Evolutionary conservation across 2,888 invertebrate genomes (phyloP), one percentile per base, ranked within the genome.

Genomic region (Heliconius ismenius): DNA sequence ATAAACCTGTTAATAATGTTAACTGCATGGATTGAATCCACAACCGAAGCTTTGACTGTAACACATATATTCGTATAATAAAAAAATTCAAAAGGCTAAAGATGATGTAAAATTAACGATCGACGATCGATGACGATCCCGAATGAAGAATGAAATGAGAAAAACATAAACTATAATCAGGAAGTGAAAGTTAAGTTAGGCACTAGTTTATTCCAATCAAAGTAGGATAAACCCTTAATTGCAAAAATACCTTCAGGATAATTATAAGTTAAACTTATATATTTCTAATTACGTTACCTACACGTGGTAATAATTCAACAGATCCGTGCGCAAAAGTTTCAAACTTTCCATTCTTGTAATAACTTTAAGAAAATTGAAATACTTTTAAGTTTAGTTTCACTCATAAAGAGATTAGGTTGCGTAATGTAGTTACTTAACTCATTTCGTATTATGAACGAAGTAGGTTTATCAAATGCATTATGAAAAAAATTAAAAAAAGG

Each of bases 281-380:
- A 58, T 58, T 21, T 58, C 21, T 58, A n/a, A 58, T 58, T n/a
- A 43, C 6, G 39, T 43, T 39, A 43, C 43, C 43, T 26, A 15
- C 39, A 65, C 39, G 24, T 43, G 21, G 60, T 39, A 62, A 39
- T 73, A 73, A 62, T 73, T 60, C 26, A 73, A 43, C n/a, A 73
- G 26, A 73, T 63, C 60, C 72, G 54, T 36, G 54, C 54, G 49
- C 32, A 43, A 73, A 77, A 75, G 49, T 78, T 76, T 39, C 83
- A 83, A 91, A 90, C 86, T 91, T 90, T 84, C 82, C 84, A 84
- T 87, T 86, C 86, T 89, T 88, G 85, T 89, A 89, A 88, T 84
- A 87, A 86, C 82, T 85, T 85, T 84, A 83, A 84, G 84, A 88
- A 87, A 84, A 86, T 82, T 85, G 84, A 88, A 90, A 89, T 88